Base-by-base conservation (phyloP, 2,888 invertebrate species). In the Coleophora flavipennella region DNA sequence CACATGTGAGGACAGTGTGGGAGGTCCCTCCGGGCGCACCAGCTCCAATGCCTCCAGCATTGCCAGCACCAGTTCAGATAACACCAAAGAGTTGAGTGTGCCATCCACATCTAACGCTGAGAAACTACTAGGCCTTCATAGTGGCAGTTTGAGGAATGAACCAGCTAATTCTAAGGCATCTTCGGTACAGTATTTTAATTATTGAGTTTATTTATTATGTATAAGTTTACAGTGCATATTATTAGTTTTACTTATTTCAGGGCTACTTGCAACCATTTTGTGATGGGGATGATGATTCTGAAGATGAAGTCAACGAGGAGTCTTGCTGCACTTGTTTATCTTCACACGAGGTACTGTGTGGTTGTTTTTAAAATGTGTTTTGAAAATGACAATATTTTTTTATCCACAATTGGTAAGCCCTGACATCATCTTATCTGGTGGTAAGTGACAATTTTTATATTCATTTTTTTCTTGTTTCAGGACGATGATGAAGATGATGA, bases 71-170 rank as follows among this genome's bases (percentile, higher is more conserved):
- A 70, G 75, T 42, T 78, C 79, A 0, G 77, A 77, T 33, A 74
- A 70, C 31, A 70, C 63, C 28, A 77, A 74, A 49, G 76, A 72
- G 36, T 79, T 75, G 42, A 69, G 58, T 13, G 76, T 77, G 36
- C 75, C 81, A 14, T 81, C 83, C 13, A 83, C 83, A 0, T 80
- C 81, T 1, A 83, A 81, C 45, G 83, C 83, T 12, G 83, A 83
- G 9, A 76, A 71, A 47, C 51, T 83, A 20, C 62, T 83, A 1
- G 83, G 83, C 1, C 66, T 83, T 9, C 66, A 67, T 43, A 67
- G 70, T 35, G 63, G 56, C 14, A 57, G 65, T 40, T 70, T 65
- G 39, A 55, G 55, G 26, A 67, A 50, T 42, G 67, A 65, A 26
- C 53, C 71, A 0, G 54, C 66, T 2, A 64, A 59, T 54, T 64